A percentile compares a stretch with the other conserved stretches of the same genome.
Evolutionary conservation across 2,797 vertebrate species (phyloP).

Genomic region (Sternarchorhynchus goeldii): DNA sequence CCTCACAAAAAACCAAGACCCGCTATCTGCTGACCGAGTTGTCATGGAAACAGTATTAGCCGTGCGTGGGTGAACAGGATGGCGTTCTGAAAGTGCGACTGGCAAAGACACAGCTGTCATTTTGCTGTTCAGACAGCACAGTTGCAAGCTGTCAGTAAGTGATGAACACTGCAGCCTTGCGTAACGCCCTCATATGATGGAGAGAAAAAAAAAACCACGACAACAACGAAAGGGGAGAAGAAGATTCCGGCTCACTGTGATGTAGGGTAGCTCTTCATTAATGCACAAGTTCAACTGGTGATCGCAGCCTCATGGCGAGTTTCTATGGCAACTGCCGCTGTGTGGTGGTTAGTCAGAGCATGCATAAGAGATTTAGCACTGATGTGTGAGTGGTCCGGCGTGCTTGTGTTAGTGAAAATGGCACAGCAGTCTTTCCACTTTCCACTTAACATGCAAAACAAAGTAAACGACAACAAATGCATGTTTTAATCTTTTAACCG

Average conservation of each 20-base stretch:
- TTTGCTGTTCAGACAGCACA: constrained; percentile 19
- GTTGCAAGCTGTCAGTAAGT: constrained; percentile 37
- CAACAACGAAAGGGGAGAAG: background rate
- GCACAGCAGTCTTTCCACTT: no score
- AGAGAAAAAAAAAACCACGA: background rate
- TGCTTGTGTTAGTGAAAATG: constrained; percentile 26
- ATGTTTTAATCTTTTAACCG: no score
- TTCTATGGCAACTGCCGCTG: constrained; percentile 57
- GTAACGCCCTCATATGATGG: constrained; percentile 16
- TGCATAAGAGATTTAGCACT: constrained; percentile 34
- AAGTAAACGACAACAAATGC: no score
- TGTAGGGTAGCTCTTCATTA: constrained; percentile 33
- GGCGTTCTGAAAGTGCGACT: constrained; percentile 51
- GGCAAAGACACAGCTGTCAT: constrained; percentile 36
- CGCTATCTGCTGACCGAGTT: constrained; percentile 75
- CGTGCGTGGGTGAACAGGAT: constrained; percentile 63
- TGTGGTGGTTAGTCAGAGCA: constrained; percentile 38
- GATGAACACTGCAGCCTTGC: constrained; percentile 4
- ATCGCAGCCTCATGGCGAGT: constrained; percentile 44
- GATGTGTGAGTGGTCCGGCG: constrained; percentile 31
- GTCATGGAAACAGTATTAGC: constrained; percentile 79
- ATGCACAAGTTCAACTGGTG: constrained; percentile 50
- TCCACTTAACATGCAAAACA: no score
- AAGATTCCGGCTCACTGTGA: background rate
- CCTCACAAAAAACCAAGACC: constrained; percentile 61